Conservation (phyloP, 2,113 vertebrate species). For the Callorhinus ursinus region DNA sequence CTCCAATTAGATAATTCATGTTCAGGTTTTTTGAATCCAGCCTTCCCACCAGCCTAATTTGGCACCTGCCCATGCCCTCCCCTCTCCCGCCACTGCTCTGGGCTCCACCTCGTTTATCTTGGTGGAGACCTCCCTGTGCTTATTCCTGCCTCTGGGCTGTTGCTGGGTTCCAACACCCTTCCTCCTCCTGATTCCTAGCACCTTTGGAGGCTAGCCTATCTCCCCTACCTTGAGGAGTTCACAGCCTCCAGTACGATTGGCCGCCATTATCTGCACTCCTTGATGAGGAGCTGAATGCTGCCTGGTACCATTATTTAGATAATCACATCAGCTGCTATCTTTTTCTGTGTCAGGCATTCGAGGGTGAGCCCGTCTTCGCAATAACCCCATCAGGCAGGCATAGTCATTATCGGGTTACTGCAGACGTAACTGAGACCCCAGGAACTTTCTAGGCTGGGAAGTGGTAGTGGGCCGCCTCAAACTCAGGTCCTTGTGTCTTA, state of each 20-base stretch:
- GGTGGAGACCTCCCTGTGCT: background rate
- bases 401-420: background rate
- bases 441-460: background rate
- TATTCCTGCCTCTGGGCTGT: background rate
- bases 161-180: background rate
- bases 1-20: slow-evolving; percentile 44
- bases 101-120: background rate
- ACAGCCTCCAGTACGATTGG: background rate
- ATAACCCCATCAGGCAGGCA: background rate
- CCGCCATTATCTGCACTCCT: too few species aligned
- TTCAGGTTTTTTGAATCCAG: slow-evolving; percentile 36
- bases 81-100: background rate
- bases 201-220: background rate
- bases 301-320: background rate
- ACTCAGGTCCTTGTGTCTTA: background rate
- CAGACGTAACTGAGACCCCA: background rate
- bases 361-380: background rate
- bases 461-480: background rate
- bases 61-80: background rate
- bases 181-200: background rate
- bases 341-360: background rate
- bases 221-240: background rate
- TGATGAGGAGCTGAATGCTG: background rate
- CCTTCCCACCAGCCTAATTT: slow-evolving; percentile 24
- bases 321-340: background rate